phyloP scores from a whole-genome alignment of 2,113 vertebrate genomes.

The Melanerpes aurifrons region DNA sequence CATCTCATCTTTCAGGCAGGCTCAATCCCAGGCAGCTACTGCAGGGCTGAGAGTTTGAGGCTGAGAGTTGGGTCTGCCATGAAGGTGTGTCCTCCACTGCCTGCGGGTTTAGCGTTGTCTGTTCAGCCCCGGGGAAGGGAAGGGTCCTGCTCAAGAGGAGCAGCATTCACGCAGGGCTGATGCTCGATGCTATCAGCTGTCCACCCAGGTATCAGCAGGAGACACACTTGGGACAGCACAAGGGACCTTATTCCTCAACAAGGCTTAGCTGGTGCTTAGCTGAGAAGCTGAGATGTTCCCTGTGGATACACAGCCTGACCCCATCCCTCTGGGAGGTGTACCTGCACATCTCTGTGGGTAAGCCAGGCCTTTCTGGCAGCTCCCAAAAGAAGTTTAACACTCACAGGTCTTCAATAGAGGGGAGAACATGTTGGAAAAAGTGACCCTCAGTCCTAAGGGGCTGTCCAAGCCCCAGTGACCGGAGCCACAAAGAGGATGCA shows the following conservation, averaged over 20 bases:
- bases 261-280: not conserved
- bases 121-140: not conserved
- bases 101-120: not conserved
- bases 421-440: not conserved
- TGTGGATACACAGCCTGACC: not conserved
- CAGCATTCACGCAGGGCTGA: not conserved
- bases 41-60: not conserved
- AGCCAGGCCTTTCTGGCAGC: not conserved
- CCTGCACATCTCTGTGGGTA: not conserved
- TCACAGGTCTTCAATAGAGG: not conserved
- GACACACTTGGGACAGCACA: accelerated
- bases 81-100: not conserved
- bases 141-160: not conserved
- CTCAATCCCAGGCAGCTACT: not conserved
- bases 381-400: not conserved
- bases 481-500: not conserved
- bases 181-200: accelerated
- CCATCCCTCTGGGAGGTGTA: accelerated
- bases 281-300: not conserved
- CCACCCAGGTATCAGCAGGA: not conserved
- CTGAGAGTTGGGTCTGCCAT: not conserved
- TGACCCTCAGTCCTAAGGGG: not conserved
- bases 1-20: not conserved
- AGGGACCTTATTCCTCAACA: not conserved
- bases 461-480: not conserved